These are phyloP conservation scores for Microcebus ravelobensis DNA, from an alignment of 2,113 vertebrate genomes.

Conservation along the genomic window DNA sequence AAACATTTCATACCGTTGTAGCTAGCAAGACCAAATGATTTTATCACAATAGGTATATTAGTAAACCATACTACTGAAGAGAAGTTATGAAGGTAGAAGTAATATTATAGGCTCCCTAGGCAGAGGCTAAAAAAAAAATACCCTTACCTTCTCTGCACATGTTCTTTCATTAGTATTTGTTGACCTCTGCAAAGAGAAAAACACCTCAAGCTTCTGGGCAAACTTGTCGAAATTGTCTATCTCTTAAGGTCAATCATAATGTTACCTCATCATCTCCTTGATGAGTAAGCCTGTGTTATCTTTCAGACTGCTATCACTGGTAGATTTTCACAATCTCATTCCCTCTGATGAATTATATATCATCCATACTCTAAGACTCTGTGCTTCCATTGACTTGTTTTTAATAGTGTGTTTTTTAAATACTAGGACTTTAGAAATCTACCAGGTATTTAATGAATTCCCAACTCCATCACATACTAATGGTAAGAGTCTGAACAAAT, in stretches of 20 bases:
- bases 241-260: neutral
- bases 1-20: neutral
- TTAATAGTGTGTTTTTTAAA: neutral
- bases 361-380: neutral
- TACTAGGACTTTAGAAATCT: neutral
- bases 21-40: neutral
- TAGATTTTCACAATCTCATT: neutral
- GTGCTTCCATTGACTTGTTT: neutral
- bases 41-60: neutral
- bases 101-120: neutral
- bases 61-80: neutral
- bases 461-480: neutral
- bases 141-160: neutral
- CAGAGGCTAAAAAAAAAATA: neutral
- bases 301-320: neutral
- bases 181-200: neutral
- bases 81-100: neutral
- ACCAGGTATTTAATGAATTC: neutral
- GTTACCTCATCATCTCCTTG: neutral
- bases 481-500: neutral
- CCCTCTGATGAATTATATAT: neutral
- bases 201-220: neutral
- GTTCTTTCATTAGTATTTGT: neutral
- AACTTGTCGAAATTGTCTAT: neutral
- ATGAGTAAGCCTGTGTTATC: neutral